Percentiles rank a stretch among this genome's conserved stretches.
Evolutionary conservation across 2,113 vertebrate genomes (phyloP).

Genomic region (Rhipidura dahli): DNA sequence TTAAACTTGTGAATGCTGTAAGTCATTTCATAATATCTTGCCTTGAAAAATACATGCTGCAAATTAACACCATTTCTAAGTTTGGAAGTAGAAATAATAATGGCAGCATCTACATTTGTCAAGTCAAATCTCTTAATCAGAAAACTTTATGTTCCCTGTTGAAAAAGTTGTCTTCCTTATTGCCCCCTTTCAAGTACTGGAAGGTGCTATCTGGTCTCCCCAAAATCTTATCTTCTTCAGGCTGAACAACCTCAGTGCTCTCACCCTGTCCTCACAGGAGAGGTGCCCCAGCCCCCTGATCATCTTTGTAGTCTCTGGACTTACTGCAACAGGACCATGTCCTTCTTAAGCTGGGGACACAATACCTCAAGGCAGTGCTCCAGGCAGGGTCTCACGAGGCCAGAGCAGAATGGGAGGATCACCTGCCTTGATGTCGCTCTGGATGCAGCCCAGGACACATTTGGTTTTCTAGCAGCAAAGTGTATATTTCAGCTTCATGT

Average conservation of each 20-base stretch:
- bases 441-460: neutral
- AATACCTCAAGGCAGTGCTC: neutral
- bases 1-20: neutral
- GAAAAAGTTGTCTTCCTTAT: neutral
- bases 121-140: neutral
- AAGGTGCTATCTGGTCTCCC: neutral
- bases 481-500: neutral
- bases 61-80: neutral
- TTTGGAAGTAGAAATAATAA: conserved; percentile 1
- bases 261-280: neutral
- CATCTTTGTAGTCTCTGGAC: neutral
- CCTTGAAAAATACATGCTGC: neutral
- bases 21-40: neutral
- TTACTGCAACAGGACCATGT: neutral
- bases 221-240: neutral
- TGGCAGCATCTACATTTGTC: conserved; percentile 7
- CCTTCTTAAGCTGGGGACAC: no score
- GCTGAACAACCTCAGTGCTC: neutral
- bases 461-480: neutral
- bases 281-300: neutral
- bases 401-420: neutral
- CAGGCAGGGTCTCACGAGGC: neutral
- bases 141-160: neutral
- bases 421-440: accelerated
- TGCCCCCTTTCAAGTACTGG: neutral